Evolutionary conservation across 1,140 invertebrate species (phyloP), one percentile per base, ranked within the genome.

Genomic region (Lycorma delicatula): DNA sequence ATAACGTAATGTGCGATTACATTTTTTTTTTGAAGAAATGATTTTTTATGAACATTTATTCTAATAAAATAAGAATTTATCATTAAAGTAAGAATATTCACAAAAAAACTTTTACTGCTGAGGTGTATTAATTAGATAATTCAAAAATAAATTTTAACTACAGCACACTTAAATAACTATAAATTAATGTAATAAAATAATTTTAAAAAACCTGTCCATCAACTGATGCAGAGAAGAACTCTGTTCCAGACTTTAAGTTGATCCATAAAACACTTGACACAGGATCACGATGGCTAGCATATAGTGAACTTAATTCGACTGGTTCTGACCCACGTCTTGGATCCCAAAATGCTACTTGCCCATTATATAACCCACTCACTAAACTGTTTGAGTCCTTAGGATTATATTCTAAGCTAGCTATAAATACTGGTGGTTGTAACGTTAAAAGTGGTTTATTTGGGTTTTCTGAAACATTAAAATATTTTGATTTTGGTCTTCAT

Each of bases 391-490:
- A 81, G 72, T 98, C 93, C 51, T 94, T 93, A 13, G 89, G 87
- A 74, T 93, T 93, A 68, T 93, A 98, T 68, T 94, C 91, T n/a
- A 93, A 73, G 60, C 89, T 90, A 3, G 91, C 79, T 25, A 92
- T 77, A 0, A 88, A 84, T 41, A 84, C 84, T 54, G 81, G 77
- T 0, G 87, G 83, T 66, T 86, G 85, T 44, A 97, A 72, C 3
- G 79, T 79, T 34, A 89, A 70, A 58, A 91, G 86, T 3, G 92
- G 92, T 63, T 84, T 84, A 69, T 93, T 95, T 1, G 91, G 91
- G 70, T 93, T 94, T 71, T 94, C 91, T 67, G 59, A 23, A 59
- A 64, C n/a, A n/a, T n/a, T n/a, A n/a, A n/a, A n/a, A n/a, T n/a
- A n/a, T n/a, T n/a, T n/a, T n/a, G n/a, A n/a, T n/a, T n/a, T n/a